These are phyloP conservation scores for Percopsis transmontana DNA, from an alignment of 2,113 vertebrate genomes.

Conservation along the genomic window DNA sequence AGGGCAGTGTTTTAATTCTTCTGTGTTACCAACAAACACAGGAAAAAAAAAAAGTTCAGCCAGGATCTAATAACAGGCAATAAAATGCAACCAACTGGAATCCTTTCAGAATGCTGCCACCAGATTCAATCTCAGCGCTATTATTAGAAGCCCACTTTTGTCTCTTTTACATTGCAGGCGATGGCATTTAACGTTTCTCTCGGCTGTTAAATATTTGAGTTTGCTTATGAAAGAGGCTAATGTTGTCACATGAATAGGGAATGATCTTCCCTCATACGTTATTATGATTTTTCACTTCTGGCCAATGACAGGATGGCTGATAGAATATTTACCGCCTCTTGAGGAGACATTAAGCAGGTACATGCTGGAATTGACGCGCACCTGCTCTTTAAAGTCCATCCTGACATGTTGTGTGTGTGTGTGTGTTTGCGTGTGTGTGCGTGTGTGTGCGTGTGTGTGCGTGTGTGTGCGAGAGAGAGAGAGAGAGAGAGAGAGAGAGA, in stretches of 20 bases:
- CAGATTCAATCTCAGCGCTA: slow-evolving; percentile 83
- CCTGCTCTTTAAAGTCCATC: slow-evolving; percentile 70
- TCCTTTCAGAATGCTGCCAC: slow-evolving; percentile 84
- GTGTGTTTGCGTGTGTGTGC: slow-evolving; percentile 5
- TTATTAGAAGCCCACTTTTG: slow-evolving; percentile 85
- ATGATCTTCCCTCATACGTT: slow-evolving; percentile 92
- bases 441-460: slow-evolving; percentile 5
- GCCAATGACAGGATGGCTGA: slow-evolving; percentile 86
- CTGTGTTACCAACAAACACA: slow-evolving; percentile 94
- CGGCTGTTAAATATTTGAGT: slow-evolving; percentile 94
- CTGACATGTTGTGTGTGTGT: slow-evolving; percentile 4
- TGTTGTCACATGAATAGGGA: slow-evolving; percentile 93
- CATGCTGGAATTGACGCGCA: slow-evolving; percentile 85
- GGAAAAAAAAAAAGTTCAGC: slow-evolving; percentile 89
- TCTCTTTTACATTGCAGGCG: slow-evolving; percentile 82
- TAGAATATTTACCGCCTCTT: slow-evolving; percentile 92
- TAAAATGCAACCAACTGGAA: slow-evolving; percentile 92
- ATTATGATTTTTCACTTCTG: slow-evolving; percentile 88
- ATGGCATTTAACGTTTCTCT: slow-evolving; percentile 84
- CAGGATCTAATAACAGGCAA: slow-evolving; percentile 99
- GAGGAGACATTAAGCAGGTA: slow-evolving; percentile 90
- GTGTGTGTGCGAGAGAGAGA: slow-evolving; percentile 14
- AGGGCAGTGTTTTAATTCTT: slow-evolving; percentile 97
- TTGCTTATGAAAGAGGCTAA: slow-evolving; percentile 89
- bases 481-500: slow-evolving; percentile 2